Base-by-base conservation (phyloP, 2,113 vertebrate species). In the Nymphicus hollandicus region DNA sequence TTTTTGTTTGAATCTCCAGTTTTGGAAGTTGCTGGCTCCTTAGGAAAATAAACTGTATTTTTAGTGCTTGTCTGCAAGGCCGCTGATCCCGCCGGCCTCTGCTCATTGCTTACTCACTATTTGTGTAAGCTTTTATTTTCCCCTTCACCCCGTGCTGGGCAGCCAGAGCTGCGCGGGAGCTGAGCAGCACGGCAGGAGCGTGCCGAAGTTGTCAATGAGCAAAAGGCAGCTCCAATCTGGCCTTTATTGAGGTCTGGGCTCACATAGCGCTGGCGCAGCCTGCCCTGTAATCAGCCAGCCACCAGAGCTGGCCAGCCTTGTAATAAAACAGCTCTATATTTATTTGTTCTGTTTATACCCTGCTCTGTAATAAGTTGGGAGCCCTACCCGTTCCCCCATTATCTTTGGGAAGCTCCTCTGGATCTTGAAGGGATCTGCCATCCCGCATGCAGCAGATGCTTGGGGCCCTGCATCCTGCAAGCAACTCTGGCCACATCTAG, bases 251-350 rank as follows among this genome's bases (percentile, higher is more conserved):
- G 98, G 98, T 98, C 89, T 98, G 97, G 96, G 96, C 88, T 95
- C 90, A 97, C 35, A 22, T 88, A 93, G 96, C 28, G 37, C 91
- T 95, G 96, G 91, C 97, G 94, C 96, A 96, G 97, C 95, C 97
- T 96, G 96, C 98, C 97, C 98, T 98, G 97, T 98, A 98, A 98
- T 98, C 98, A 98, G 97, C 81, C 96, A 97, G 97, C 98, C 98
- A 97, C 97, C 94, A 97, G 95, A 94, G 93, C 94, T 97, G 94
- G 95, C 95, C 93, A 97, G 97, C 98, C 98, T 98, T 98, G 97
- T 98, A 98, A 98, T 98, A 98, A 98, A 96, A 96, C 96, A 86
- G 91, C 97, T 97, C 98, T 98, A 98, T 98, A 98, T 98, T 98
- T 98, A 98, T 98, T 98, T 98, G 96, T 97, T 97, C 98, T 98